Percentiles rank a stretch among this genome's conserved stretches.
Evolutionary conservation across 2,888 invertebrate species (phyloP).

Genomic region (Steromphala cineraria): DNA sequence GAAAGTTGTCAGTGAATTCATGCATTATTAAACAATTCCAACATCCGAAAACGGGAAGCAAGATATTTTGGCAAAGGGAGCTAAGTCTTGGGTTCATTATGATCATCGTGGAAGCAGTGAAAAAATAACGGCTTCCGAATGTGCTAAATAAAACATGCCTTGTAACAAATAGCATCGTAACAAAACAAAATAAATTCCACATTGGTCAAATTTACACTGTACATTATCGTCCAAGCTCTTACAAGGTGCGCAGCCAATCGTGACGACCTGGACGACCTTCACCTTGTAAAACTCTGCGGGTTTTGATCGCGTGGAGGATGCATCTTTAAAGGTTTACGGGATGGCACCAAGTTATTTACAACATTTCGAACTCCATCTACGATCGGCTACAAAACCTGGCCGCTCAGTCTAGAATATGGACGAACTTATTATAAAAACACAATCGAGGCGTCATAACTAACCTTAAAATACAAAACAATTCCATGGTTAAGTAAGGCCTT

Average conservation of each 20-base stretch:
- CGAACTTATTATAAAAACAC: background rate
- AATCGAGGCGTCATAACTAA: background rate
- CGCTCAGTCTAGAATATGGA: background rate
- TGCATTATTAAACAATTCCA: no score
- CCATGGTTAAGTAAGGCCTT: conserved; percentile 8
- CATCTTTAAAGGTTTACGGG: background rate
- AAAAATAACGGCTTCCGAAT: background rate
- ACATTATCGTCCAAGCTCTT: background rate
- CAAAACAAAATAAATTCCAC: background rate
- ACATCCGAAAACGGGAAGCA: no score
- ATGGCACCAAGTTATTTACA: conserved; percentile 8
- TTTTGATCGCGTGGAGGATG: no score
- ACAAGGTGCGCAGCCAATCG: no score
- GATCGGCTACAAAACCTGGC: background rate
- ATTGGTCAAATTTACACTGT: conserved; percentile 10
- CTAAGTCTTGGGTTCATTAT: background rate
- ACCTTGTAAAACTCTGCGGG: no score
- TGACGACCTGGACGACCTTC: no score
- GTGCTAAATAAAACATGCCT: background rate
- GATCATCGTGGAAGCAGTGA: background rate
- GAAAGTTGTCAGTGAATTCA: no score
- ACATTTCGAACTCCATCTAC: background rate
- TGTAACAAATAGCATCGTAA: background rate
- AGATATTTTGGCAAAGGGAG: background rate
- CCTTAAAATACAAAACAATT: conserved; percentile 3